phyloP scores from a whole-genome alignment of 2,797 vertebrate genomes.

The Acanthurus tractus region DNA sequence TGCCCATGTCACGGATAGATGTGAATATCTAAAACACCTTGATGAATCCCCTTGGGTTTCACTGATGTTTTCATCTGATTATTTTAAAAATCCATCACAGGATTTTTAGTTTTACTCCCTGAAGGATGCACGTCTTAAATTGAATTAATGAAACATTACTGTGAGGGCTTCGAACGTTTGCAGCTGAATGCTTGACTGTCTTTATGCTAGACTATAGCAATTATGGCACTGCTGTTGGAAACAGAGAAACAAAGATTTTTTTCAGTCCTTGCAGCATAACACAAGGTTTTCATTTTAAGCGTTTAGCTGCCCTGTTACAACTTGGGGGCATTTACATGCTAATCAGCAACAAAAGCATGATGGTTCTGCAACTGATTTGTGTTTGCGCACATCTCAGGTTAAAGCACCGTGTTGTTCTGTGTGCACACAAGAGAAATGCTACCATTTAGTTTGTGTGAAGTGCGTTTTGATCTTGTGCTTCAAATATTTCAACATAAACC shows the following conservation, averaged over 20 bases:
- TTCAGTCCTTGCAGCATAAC: constrained; percentile 55
- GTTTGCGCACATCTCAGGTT: constrained; percentile 35
- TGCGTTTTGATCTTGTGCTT: constrained; percentile 9
- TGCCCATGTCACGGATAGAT: constrained; percentile 23
- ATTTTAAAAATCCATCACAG: constrained; percentile 69
- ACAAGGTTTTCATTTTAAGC: constrained; percentile 72
- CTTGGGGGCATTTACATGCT: constrained; percentile 64
- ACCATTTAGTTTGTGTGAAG: constrained; percentile 8
- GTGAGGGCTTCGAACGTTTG: constrained; percentile 44
- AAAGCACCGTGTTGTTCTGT: constrained; percentile 5
- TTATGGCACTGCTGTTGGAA: constrained; percentile 62
- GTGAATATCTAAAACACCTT: constrained; percentile 41
- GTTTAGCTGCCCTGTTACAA: constrained; percentile 55
- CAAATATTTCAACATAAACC: constrained; percentile 18
- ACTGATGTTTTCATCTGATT: constrained; percentile 53
- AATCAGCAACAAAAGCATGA: constrained; percentile 72
- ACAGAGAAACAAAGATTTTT: constrained; percentile 33
- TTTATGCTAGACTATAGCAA: constrained; percentile 56
- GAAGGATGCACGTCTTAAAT: constrained; percentile 50
- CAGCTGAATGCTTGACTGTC: constrained; percentile 52
- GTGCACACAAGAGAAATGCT: not conserved
- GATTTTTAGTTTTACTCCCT: constrained; percentile 37
- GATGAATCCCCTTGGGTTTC: constrained; percentile 46
- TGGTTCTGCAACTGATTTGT: constrained; percentile 62
- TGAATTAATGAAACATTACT: constrained; percentile 60